Conservation (phyloP, 2,113 vertebrate genomes). For the Perognathus longimembris region DNA sequence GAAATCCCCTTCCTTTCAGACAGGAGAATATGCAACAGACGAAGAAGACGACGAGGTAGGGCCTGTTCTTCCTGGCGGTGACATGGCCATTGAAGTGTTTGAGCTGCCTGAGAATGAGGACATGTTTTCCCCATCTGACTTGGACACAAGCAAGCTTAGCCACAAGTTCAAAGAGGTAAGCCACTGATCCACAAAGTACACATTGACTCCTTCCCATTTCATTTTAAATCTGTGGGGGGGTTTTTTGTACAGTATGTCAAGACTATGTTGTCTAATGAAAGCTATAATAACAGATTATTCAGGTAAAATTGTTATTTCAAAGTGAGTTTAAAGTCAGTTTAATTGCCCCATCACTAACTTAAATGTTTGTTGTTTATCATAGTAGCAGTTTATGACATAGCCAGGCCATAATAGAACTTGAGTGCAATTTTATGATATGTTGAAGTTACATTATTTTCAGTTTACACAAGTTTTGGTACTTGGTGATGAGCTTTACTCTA, state of each 20-base stretch:
- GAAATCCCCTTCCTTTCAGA: slow-evolving; percentile 85
- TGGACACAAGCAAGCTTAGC: slow-evolving; percentile 96
- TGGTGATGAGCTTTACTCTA: not conserved
- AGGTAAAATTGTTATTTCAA: not conserved
- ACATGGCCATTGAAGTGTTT: slow-evolving; percentile 97
- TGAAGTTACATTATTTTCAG: not conserved
- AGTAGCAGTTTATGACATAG: not conserved
- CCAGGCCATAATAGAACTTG: not conserved
- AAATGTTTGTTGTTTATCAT: not conserved
- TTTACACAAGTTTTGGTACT: not conserved
- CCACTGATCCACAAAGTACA: accelerated
- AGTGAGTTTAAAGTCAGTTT: not conserved
- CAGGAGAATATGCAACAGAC: slow-evolving; percentile 98
- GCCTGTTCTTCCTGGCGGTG: slow-evolving; percentile 87
- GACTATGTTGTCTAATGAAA: not conserved
- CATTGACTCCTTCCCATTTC: not conserved
- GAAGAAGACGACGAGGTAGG: slow-evolving; percentile 94
- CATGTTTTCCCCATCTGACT: slow-evolving; percentile 94
- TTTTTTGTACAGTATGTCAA: not conserved
- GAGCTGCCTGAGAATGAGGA: slow-evolving; percentile 97
- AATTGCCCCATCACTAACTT: not conserved
- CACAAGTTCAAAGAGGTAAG: slow-evolving; percentile 99
- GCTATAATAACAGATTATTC: not conserved
- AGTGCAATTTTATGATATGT: not conserved
- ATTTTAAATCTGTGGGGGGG: not conserved